Evolutionary conservation across 2,113 vertebrate species (phyloP).

Genomic region (Varanus salvator): DNA sequence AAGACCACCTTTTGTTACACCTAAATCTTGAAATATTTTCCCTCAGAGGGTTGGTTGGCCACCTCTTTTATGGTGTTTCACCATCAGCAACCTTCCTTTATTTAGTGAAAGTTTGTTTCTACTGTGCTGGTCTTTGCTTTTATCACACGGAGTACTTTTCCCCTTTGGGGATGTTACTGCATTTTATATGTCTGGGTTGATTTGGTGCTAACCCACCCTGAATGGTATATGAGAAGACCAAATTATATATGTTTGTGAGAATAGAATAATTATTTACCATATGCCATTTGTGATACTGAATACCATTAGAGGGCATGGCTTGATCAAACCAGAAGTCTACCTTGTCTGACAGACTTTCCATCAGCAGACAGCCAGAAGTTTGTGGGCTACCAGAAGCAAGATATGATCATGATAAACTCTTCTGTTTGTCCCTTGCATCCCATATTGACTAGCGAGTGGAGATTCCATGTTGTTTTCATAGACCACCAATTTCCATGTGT

Average conservation of each 20-base stretch:
- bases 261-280: not conserved
- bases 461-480: not conserved
- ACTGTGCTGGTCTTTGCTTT: not conserved
- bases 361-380: not conserved
- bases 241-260: too few species aligned
- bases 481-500: not conserved
- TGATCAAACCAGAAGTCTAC: not conserved
- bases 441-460: not conserved
- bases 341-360: not conserved
- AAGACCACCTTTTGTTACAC: not conserved
- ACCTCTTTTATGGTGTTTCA: not conserved
- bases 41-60: too few species aligned
- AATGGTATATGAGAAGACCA: not conserved
- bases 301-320: not conserved
- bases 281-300: conserved; percentile 17
- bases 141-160: not conserved
- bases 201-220: not conserved
- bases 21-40: too few species aligned
- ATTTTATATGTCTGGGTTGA: not conserved
- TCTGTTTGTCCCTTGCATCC: not conserved
- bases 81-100: not conserved
- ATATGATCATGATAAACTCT: too few species aligned
- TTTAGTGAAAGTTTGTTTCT: not conserved
- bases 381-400: not conserved
- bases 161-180: not conserved